Evolutionary conservation across 2,888 invertebrate genomes (phyloP), one percentile per base, ranked within the genome.

Genomic region (Agapostemon virescens): DNA sequence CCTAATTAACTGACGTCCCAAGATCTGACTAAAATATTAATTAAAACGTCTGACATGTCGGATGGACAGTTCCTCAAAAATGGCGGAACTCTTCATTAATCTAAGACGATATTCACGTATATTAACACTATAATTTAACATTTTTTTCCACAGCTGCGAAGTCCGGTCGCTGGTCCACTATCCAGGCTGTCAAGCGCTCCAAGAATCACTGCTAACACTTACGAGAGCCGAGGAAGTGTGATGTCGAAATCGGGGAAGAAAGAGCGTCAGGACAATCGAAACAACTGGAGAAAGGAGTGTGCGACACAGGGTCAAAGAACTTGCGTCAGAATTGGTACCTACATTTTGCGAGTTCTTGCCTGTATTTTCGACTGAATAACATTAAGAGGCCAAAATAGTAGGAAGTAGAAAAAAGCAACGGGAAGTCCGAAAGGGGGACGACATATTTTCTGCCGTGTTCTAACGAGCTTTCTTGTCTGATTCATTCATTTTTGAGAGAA

Each of bases 271-370:
- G 92, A 92, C 69, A 92, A 92, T 76, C 87, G 90, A 33, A 91
- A 89, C 73, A 92, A 92, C 67, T 87, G 91, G 26, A 88, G 90
- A 73, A 92, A 90, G 76, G 92, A 92, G 67, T 91, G 90, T 72
- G 90, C 88, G 17, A 90, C 69, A 81, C 91, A 91, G 74, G 87
- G 92, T 6, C 90, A 92, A 6, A 86, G 86, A 23, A 89, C 89
- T 4, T 92, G 91, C 78, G 86, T 90, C 15, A 87, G 90, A 67
- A 89, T 92, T 36, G 91, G 92, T 40, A 89, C 90, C 72, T 91
- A 90, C 73, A 86, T 91, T 45, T 84, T 92, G 23, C 85, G 91
- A 52, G 91, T 90, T 20, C 87, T 92, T 67, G 91, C 92, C 58
- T 91, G 91, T 77, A 88, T 92, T 20, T 92, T 92, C 77, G 92